Evolutionary conservation across 2,113 vertebrate species (phyloP).

Genomic region (Mellivora capensis): DNA sequence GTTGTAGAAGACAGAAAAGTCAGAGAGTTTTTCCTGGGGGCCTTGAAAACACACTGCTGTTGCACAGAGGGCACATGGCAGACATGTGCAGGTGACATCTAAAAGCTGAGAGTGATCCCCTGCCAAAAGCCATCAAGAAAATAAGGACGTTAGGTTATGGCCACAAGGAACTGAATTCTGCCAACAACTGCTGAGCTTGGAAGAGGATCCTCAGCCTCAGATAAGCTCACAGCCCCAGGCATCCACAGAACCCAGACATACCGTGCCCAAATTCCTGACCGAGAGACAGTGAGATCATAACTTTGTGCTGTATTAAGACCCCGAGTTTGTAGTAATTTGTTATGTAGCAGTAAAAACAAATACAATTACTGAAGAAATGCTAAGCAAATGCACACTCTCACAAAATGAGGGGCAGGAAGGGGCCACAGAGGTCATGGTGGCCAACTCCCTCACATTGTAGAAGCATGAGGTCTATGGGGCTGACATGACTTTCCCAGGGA

Average conservation of each 20-base stretch:
- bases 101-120: neutral
- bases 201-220: neutral
- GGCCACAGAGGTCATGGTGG: neutral
- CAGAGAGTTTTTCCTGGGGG: neutral
- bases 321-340: neutral
- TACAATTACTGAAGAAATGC: neutral
- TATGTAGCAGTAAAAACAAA: neutral
- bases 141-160: neutral
- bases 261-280: neutral
- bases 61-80: neutral
- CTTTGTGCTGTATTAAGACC: neutral
- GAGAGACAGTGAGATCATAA: neutral
- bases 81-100: neutral
- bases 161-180: neutral
- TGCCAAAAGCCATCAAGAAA: neutral
- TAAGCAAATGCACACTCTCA: neutral
- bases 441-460: neutral
- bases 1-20: neutral
- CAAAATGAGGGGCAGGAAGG: neutral
- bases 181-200: neutral
- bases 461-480: neutral
- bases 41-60: neutral
- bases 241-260: neutral
- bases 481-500: neutral
- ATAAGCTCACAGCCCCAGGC: neutral